Percentiles rank a stretch among this genome's conserved stretches.
phyloP scores from a whole-genome alignment of 2,888 invertebrate genomes.

The Cerastis leucographa region DNA sequence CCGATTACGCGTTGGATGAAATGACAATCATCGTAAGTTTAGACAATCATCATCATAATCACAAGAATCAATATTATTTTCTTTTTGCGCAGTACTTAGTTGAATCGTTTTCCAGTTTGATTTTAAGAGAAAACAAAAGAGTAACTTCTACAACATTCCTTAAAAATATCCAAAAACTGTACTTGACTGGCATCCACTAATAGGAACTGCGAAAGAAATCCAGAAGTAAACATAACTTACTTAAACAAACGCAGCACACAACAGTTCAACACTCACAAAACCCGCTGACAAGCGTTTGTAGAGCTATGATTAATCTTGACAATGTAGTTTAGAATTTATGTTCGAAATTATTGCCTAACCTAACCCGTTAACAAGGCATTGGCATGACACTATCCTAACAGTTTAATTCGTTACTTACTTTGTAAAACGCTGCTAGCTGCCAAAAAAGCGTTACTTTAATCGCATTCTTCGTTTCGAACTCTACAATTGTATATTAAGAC shows the following conservation, averaged over 20 bases:
- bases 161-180: background rate
- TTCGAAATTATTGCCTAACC: constrained; percentile 18
- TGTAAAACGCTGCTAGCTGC: background rate
- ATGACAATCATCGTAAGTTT: constrained; percentile 73
- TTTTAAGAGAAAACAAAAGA: background rate
- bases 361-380: constrained; percentile 7
- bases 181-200: background rate
- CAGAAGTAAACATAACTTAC: background rate
- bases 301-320: constrained; percentile 30
- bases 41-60: constrained; percentile 35
- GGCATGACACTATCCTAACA: background rate
- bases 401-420: constrained; percentile 7
- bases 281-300: constrained; percentile 13
- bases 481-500: constrained; percentile 12
- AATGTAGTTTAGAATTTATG: constrained; percentile 21
- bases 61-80: background rate
- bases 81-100: too few species aligned
- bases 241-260: background rate
- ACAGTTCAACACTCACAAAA: background rate
- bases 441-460: constrained; percentile 2
- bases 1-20: constrained; percentile 77
- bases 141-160: background rate
- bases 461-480: background rate
- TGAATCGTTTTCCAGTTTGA: background rate
- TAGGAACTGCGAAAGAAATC: background rate